These are phyloP conservation scores for Tolmerus cingulatus DNA, from an alignment of 2,888 invertebrate genomes.

Conservation along the genomic window DNA sequence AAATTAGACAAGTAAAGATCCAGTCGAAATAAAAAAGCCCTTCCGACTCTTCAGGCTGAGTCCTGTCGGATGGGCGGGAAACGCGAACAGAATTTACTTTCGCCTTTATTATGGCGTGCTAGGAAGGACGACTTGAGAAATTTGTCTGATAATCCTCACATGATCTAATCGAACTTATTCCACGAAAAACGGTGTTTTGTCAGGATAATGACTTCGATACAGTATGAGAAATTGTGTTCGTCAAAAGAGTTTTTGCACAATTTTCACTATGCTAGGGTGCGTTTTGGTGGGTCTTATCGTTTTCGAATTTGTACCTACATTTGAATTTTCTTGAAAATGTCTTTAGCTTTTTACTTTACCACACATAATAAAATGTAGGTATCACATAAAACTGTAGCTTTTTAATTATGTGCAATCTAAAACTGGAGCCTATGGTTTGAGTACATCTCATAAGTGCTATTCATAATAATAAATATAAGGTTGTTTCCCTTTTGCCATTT, in stretches of 20 bases:
- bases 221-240: not conserved
- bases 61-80: not conserved
- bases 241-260: not conserved
- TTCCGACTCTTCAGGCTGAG: not conserved
- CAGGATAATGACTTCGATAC: not conserved
- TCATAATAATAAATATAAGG: too few species aligned
- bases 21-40: not conserved
- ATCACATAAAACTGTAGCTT: too few species aligned
- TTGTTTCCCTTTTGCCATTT: too few species aligned
- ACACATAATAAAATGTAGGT: too few species aligned
- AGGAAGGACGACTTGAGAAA: not conserved
- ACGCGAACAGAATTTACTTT: not conserved
- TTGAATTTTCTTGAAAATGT: not conserved
- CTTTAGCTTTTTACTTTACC: too few species aligned
- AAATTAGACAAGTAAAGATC: not conserved
- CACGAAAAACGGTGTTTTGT: not conserved
- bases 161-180: conserved; percentile 1
- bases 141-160: conserved; percentile 1
- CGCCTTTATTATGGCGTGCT: not conserved
- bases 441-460: too few species aligned
- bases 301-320: not conserved
- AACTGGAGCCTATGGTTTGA: too few species aligned
- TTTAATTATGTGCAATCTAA: too few species aligned
- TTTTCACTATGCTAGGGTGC: not conserved
- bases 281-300: not conserved